Conservation (phyloP, 2,113 vertebrate species). For the Marmota monax region DNA sequence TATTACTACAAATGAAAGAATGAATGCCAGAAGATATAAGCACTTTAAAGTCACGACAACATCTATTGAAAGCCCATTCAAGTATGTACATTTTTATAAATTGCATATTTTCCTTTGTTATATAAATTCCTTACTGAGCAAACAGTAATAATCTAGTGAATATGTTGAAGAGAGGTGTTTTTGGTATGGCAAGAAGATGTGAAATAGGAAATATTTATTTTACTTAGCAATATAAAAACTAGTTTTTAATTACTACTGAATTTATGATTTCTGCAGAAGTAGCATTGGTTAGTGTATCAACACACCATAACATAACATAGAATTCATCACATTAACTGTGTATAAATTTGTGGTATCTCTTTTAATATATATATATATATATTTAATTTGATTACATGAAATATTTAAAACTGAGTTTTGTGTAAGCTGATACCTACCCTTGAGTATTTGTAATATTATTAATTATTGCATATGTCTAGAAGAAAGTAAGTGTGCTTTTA, state of each 20-base stretch:
- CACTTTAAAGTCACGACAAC: slow-evolving; percentile 99
- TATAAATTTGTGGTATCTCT: neutral
- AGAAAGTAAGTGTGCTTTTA: neutral
- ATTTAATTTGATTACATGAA: slow-evolving; percentile 39
- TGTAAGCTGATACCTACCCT: neutral
- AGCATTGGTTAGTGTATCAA: neutral
- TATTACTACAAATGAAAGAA: slow-evolving; percentile 99
- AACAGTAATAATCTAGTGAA: neutral
- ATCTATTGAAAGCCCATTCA: slow-evolving; percentile 99
- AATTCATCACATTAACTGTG: slow-evolving; percentile 20
- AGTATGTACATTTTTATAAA: slow-evolving; percentile 89
- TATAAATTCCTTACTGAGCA: slow-evolving; percentile 28
- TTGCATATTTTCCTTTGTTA: neutral
- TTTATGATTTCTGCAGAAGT: slow-evolving; percentile 23
- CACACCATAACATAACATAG: neutral
- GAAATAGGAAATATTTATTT: slow-evolving; percentile 32
- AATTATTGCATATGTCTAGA: slow-evolving; percentile 32
- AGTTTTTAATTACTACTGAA: slow-evolving; percentile 32
- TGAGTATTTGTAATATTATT: neutral
- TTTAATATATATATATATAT: neutral
- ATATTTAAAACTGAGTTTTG: slow-evolving; percentile 48
- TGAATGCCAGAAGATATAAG: slow-evolving; percentile 99
- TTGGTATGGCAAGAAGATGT: neutral
- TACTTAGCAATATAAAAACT: slow-evolving; percentile 7
- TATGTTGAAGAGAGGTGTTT: slow-evolving; percentile 25